Evolutionary conservation across 2,113 vertebrate species (phyloP).

Genomic region (Scophthalmus maximus): DNA sequence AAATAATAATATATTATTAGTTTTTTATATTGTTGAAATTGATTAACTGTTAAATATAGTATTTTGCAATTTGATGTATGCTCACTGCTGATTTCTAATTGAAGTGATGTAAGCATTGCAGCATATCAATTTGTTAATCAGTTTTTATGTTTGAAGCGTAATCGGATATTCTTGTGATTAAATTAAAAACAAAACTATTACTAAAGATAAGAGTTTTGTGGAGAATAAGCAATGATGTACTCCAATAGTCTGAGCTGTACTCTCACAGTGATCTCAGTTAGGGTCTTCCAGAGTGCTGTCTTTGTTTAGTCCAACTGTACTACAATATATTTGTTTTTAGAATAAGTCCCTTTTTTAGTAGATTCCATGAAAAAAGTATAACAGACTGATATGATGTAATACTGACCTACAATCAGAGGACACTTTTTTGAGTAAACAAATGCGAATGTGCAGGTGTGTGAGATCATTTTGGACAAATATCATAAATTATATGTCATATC

Average conservation of each 20-base stretch:
- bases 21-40: too few species aligned
- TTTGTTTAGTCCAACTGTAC: not conserved
- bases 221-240: conserved; percentile 3
- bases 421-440: not conserved
- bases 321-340: not conserved
- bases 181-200: conserved; percentile 5
- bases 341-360: too few species aligned
- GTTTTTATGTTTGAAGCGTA: not conserved
- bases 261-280: not conserved
- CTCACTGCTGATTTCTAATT: too few species aligned
- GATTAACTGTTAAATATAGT: too few species aligned
- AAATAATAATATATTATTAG: too few species aligned
- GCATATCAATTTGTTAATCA: too few species aligned
- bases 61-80: too few species aligned
- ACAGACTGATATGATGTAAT: not conserved
- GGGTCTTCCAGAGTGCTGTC: not conserved
- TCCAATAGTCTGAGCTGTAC: too few species aligned
- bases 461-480: not conserved
- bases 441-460: not conserved
- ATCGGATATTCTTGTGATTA: conserved; percentile 7
- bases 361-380: too few species aligned
- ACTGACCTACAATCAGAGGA: not conserved
- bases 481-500: not conserved
- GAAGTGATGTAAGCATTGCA: too few species aligned
- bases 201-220: not conserved